A percentile compares a stretch with the other conserved stretches of the same genome.
Conservation (phyloP, 2,113 vertebrate genomes). For the Pipra filicauda region DNA sequence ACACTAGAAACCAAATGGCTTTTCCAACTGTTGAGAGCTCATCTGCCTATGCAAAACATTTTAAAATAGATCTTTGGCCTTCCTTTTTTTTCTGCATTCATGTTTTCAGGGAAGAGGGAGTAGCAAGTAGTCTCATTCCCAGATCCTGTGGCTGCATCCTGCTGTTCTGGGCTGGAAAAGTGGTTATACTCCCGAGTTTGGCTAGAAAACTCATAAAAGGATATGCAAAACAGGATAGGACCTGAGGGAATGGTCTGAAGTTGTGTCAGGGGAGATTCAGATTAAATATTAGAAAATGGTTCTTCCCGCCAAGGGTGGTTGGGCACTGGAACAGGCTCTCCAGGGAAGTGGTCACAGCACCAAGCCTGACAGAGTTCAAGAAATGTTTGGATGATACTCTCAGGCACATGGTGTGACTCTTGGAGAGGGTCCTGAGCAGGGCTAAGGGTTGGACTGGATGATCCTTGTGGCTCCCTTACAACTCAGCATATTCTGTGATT, state of each 20-base stretch:
- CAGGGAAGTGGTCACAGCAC: not conserved
- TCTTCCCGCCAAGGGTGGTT: not conserved
- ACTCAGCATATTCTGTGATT: not conserved
- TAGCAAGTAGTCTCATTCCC: not conserved
- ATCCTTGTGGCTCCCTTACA: not conserved
- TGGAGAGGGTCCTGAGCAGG: not conserved
- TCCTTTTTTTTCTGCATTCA: not conserved
- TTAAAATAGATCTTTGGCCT: not conserved
- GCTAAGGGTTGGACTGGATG: not conserved
- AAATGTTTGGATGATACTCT: not conserved
- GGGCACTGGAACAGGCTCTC: not conserved
- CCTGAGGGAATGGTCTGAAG: not conserved
- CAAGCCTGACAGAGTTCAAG: not conserved
- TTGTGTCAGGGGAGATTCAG: not conserved
- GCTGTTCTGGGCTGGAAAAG: not conserved
- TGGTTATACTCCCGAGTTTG: accelerated
- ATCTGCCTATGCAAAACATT: not conserved
- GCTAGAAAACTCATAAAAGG: not conserved
- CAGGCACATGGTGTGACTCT: not conserved
- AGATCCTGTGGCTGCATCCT: not conserved
- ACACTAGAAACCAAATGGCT: not conserved
- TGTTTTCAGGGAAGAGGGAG: not conserved
- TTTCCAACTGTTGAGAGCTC: not conserved
- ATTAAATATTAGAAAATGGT: not conserved
- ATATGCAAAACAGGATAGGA: not conserved